Evolutionary conservation across 2,888 invertebrate species (phyloP).

Genomic region (Actias luna): DNA sequence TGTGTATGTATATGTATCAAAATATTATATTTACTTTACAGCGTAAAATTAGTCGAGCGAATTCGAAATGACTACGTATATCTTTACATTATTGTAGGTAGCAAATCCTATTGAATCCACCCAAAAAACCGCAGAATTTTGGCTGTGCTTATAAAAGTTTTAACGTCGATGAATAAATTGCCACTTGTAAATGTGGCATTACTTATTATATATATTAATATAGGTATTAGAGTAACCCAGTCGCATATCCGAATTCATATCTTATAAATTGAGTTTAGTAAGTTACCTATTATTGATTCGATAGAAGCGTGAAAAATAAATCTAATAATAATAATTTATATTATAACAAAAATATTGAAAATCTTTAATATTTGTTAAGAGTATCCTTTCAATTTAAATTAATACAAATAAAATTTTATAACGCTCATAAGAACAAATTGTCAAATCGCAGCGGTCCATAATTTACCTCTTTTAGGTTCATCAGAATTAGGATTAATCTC

Average conservation of each 20-base stretch:
- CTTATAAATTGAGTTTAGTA: conserved; percentile 32
- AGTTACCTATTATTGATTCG: conserved; percentile 11
- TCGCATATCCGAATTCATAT: conserved; percentile 59
- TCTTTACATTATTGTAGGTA: conserved; percentile 37
- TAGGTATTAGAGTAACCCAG: conserved; percentile 31
- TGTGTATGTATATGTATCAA: no score
- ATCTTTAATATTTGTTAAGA: neutral
- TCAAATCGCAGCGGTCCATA: conserved; percentile 57
- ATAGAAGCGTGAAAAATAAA: conserved; percentile 3
- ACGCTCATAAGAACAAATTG: conserved; percentile 25
- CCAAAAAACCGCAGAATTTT: conserved; percentile 70
- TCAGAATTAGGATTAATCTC: conserved; percentile 35
- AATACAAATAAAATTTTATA: neutral
- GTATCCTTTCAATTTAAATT: neutral
- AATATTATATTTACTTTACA: neutral
- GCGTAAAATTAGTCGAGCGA: neutral
- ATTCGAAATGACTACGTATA: neutral
- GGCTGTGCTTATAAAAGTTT: conserved; percentile 73
- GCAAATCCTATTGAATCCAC: conserved; percentile 65
- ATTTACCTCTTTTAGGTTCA: conserved; percentile 47
- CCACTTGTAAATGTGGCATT: conserved; percentile 56
- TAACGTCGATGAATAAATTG: conserved; percentile 34
- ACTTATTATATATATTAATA: conserved; percentile 28
- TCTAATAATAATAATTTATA: neutral
- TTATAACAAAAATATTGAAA: neutral